Evolutionary conservation across 1,140 invertebrate species (phyloP).

Genomic region (Streblospio benedicti): DNA sequence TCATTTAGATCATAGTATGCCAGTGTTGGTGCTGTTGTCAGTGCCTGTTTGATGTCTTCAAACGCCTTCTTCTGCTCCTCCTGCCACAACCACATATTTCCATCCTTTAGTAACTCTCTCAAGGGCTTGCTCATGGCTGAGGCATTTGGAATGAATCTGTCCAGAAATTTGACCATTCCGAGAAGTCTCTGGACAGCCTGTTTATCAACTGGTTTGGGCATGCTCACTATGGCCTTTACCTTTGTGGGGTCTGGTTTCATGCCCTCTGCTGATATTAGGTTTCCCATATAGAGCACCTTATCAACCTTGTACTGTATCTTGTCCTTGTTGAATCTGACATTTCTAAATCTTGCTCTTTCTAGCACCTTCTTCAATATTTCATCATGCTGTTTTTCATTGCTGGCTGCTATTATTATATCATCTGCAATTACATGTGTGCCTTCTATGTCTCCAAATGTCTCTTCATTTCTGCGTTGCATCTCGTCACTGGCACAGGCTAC

Average conservation of each 20-base stretch:
- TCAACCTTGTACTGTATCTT: constrained; percentile 23
- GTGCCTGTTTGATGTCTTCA: constrained; percentile 19
- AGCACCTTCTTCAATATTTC: constrained; percentile 25
- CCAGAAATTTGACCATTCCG: constrained; percentile 26
- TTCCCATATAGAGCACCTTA: constrained; percentile 11
- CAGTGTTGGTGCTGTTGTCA: constrained; percentile 22
- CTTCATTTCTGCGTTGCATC: constrained; percentile 2
- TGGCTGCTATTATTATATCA: constrained; percentile 12
- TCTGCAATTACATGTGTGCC: constrained; percentile 43
- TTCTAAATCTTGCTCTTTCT: constrained; percentile 27
- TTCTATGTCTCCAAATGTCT: constrained; percentile 26
- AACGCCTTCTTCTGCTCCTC: constrained; percentile 12
- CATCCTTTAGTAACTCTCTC: constrained; percentile 3
- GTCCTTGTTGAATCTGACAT: constrained; percentile 38
- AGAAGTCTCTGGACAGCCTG: constrained; percentile 21
- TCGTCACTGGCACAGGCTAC: constrained; percentile 5
- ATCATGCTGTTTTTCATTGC: background rate
- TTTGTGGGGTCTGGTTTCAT: constrained; percentile 41
- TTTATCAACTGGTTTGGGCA: constrained; percentile 20
- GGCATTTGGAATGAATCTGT: constrained; percentile 18
- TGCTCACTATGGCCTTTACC: constrained; percentile 33
- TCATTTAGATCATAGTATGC: constrained; percentile 25
- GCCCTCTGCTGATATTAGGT: constrained; percentile 39
- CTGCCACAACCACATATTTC: constrained; percentile 4
- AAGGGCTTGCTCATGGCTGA: background rate